Base-by-base conservation (phyloP, 2,113 vertebrate species). In the Sinocyclocheilus maitianheensis region DNA sequence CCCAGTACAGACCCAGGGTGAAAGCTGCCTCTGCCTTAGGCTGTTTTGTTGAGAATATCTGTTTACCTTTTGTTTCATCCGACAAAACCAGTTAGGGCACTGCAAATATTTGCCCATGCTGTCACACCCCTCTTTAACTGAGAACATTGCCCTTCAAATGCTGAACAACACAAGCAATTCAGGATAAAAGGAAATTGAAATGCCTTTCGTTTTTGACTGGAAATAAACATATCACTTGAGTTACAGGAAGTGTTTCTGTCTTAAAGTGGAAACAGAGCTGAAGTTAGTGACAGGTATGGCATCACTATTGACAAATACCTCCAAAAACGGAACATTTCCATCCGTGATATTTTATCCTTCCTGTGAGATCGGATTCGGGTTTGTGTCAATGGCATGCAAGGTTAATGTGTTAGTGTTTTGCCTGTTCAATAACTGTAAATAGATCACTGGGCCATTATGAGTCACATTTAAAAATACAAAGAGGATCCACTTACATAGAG, bases 81-180 rank as follows among this genome's bases (percentile, higher is more conserved):
- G 37, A 91, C 92, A 86, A 2, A 84, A 93, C 93, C 88, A 51
- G 92, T 92, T 74, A 3, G n/a, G 90, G 92, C n/a, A n/a, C 91
- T 63, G 26, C 14, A 77, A 87, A 89, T 37, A 81, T 83, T 89
- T 85, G 51, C 63, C 51, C 81, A 13, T 34, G 30, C 40, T 62
- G 67, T 80, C 87, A 86, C 86, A 82, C 60, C 79, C 72, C 60
- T 72, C 43, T 51, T 62, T 65, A 63, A 67, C 10, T 12, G 48
- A 22, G 7, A 46, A 3, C 3, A 51, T 22, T 46, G 24, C 22
- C 22, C 4, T 51, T 10, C 18, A 37, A 78, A 78, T 18, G 3
- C 14, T 77, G 13, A 77, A 77, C 75, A 55, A n/a, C 30, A 14
- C 55, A 40, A 79, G 18, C 34, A 14, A 13, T 62, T 3, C 77